A percentile compares a stretch with the other conserved stretches of the same genome.
phyloP scores from a whole-genome alignment of 2,113 vertebrate species.

The Gobiocypris rarus region DNA sequence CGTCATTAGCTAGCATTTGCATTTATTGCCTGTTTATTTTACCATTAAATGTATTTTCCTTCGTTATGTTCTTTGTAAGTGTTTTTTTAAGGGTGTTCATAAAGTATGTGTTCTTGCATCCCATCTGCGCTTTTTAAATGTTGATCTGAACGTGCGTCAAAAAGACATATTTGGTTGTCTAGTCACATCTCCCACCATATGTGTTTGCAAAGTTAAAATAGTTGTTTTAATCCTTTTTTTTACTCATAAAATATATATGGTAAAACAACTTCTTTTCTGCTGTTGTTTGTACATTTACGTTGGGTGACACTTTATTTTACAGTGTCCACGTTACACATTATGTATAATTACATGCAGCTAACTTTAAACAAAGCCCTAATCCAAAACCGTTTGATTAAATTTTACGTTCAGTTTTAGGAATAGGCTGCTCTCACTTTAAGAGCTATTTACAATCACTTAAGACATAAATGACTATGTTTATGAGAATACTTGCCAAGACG shows the following conservation, averaged over 20 bases:
- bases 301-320: no score
- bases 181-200: background rate
- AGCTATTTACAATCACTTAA: no score
- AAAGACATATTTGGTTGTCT: background rate
- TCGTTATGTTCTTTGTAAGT: constrained; percentile 6
- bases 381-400: no score
- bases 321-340: no score
- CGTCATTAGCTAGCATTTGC: constrained; percentile 16
- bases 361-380: no score
- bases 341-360: no score
- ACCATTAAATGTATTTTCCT: constrained; percentile 25
- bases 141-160: background rate
- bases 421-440: no score
- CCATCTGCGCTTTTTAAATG: constrained; percentile 2
- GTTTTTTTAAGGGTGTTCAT: background rate
- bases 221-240: background rate
- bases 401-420: no score
- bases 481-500: no score
- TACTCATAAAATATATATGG: background rate
- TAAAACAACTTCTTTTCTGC: background rate
- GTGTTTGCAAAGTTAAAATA: background rate
- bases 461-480: no score
- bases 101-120: background rate
- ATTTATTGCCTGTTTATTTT: constrained; percentile 28
- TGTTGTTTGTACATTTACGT: background rate